Evolutionary conservation across 1,140 invertebrate species (phyloP).

Genomic region (Pseudobourletiella spinata): DNA sequence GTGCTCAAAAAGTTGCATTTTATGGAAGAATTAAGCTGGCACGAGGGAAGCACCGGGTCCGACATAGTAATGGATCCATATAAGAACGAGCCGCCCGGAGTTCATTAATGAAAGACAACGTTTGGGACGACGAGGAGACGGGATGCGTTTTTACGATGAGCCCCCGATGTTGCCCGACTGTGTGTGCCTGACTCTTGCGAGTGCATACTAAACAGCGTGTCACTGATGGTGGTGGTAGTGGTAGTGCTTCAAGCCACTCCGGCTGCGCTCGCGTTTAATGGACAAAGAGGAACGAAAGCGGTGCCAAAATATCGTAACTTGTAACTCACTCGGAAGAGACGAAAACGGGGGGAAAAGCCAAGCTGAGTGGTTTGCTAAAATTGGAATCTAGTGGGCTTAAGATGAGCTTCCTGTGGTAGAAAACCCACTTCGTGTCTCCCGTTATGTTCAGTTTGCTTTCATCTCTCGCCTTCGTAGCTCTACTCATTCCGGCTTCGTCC

Average conservation of each 20-base stretch:
- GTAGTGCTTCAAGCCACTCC: neutral
- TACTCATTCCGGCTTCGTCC: neutral
- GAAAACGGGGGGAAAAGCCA: constrained; percentile 12
- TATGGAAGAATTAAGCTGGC: neutral
- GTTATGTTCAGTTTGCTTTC: constrained; percentile 8
- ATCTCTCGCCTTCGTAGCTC: constrained; percentile 2
- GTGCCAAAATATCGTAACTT: constrained; percentile 16
- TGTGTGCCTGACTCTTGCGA: neutral
- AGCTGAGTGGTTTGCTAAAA: constrained; percentile 21
- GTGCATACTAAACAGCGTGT: neutral
- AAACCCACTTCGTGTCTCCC: constrained; percentile 3
- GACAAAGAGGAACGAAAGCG: neutral
- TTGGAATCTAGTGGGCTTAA: constrained; percentile 17
- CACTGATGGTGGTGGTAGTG: too few relatives aligned
- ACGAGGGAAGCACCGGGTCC: neutral
- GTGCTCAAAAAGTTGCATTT: neutral
- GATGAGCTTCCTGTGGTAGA: constrained; percentile 17
- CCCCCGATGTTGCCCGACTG: neutral
- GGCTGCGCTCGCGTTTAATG: neutral
- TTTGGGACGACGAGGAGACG: too few relatives aligned
- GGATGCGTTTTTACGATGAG: neutral
- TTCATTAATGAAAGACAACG: constrained; percentile 6
- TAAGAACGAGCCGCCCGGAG: neutral
- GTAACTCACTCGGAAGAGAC: constrained; percentile 6
- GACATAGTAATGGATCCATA: neutral